Evolutionary conservation across 1,140 invertebrate species (phyloP).

Genomic region (Chlorops oryzae): DNA sequence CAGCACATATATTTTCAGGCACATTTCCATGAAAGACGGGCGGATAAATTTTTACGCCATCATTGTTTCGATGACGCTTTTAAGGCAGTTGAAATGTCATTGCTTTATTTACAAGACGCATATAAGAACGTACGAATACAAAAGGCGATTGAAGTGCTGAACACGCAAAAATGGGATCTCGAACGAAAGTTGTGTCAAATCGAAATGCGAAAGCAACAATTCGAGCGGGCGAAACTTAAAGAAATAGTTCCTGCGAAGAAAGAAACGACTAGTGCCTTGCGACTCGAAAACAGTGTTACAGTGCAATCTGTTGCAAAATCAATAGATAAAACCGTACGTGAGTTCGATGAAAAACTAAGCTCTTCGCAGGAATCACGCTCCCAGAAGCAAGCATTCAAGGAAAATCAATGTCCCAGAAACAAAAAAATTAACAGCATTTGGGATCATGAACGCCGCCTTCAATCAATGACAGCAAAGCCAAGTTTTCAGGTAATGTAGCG

Average conservation of each 20-base stretch:
- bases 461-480: too few species aligned
- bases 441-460: too few species aligned
- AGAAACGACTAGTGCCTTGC: background rate
- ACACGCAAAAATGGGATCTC: conserved; percentile 35
- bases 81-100: conserved; percentile 35
- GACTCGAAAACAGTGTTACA: conserved; percentile 25
- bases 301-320: conserved; percentile 41
- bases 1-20: conserved; percentile 21
- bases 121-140: conserved; percentile 31
- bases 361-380: too few species aligned
- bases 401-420: too few species aligned
- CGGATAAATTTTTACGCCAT: conserved; percentile 34
- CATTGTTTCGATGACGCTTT: conserved; percentile 43
- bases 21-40: conserved; percentile 41
- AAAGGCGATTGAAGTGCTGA: conserved; percentile 34
- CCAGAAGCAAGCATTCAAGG: too few species aligned
- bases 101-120: conserved; percentile 39
- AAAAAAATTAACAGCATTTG: too few species aligned
- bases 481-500: too few species aligned
- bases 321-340: conserved; percentile 40
- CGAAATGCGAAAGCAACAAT: conserved; percentile 37
- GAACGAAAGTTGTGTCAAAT: conserved; percentile 36
- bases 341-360: conserved; percentile 39
- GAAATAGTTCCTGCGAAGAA: conserved; percentile 31
- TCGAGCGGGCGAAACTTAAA: conserved; percentile 33